Base-by-base conservation (phyloP, 2,888 invertebrate genomes). In the Drosophila siamana region DNA sequence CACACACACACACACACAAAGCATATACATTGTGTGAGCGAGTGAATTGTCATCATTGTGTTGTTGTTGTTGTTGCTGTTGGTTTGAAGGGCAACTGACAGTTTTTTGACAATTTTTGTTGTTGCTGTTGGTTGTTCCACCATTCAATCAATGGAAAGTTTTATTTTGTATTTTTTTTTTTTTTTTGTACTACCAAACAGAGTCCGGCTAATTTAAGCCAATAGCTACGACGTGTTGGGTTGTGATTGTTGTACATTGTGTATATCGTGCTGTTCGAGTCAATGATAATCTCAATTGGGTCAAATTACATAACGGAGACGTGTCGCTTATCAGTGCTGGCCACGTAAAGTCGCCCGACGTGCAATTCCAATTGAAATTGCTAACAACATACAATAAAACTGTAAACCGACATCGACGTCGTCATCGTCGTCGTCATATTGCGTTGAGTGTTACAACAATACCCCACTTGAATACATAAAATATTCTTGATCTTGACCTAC, bases 211-310 rank as follows among this genome's bases (percentile, higher is more conserved):
- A 74, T 74, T 74, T 60, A 43, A 51, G 44, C 5, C 57, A 59
- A 70, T 54, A 44, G 51, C 30, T 26, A 38, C 11, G 59, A 55
- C 62, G 61, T 55, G 55, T 8, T 50, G 59, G 44, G 2, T 33
- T 43, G 59, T 5, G 41, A 6, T 22, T 9, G 48, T 22, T 9
- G 48, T 51, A 9, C 16, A 44, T 13, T 16, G 40, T 40, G 15
- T 38, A 30, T 61, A 52, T 59, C 38, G 65, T 55, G 11, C 33
- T 55, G 52, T 40, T 33, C 19, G 59, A 52, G 30, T 56, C 50
- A 46, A 64, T 60, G 71, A 64, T 69, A 51, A 74, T 77, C 63
- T 70, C 41, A 81, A 81, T 77, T 81, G 64, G 81, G 68, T 79
- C 68, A 74, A 69, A 69, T 85, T 81, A 63, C 79, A 69, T 77